Evolutionary conservation across 2,797 vertebrate genomes (phyloP), one percentile per base, ranked within the genome.

Genomic region (Salmo trutta): DNA sequence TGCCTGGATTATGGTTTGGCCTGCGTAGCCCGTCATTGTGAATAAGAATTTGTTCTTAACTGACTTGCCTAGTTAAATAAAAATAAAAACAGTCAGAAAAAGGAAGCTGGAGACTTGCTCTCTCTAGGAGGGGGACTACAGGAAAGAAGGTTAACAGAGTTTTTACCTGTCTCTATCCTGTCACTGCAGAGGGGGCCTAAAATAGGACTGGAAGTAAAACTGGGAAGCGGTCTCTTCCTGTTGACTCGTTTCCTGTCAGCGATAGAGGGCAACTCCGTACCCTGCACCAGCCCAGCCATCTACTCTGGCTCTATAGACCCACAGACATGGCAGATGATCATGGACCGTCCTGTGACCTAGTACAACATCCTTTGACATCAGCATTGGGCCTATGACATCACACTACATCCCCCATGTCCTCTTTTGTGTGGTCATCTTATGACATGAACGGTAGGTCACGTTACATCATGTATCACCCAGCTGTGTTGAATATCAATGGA

Each of bases 191-290:
- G 56, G 67, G 66, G 10, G 10, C 33, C 67, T 41, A 19, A 36
- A 69, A 69, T 69, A 69, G 31, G 29, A 24, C 16, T 31, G 64
- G 75, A 78, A 53, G 67, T 24, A 14, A 77, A 59, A 16, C 64
- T 62, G 80, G 85, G 86, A 86, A 71, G 73, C 33, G 0, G 33
- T 29, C 67, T 66, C 71, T 88, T 92, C 89, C 91, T 83, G 82
- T 81, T n/a, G 0, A 77, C 71, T 70, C 27, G 3, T 71, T 31
- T 87, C 84, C 86, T 85, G 79, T 70, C 1, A 29, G 66, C 7
- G 56, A 73, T 77, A 72, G 77, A 73, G 19, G n/a, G 31, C 19
- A 51, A 24, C 36, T 68, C 29, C 2, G 36, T 52, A 21, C 69
- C 52, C 4, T 21, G n/a, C n/a, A 56, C 62, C 47, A 31, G n/a